These are phyloP conservation scores for Drosophila simulans DNA, from an alignment of 1,140 invertebrate genomes.

Conservation along the genomic window DNA sequence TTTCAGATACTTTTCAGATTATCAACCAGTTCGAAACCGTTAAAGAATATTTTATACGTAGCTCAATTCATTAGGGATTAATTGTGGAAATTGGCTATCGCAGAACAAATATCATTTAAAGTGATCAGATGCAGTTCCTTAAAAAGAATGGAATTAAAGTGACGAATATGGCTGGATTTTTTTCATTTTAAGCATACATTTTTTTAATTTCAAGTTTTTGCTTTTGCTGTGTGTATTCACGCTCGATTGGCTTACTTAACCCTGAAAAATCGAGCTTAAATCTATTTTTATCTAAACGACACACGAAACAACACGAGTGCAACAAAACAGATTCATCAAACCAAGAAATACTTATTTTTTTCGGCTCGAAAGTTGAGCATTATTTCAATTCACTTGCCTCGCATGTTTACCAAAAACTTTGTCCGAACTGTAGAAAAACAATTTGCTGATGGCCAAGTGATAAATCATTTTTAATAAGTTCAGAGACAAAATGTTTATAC, in stretches of 20 bases:
- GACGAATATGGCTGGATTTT: conserved; percentile 9
- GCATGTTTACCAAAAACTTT: conserved; percentile 1
- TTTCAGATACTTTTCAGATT: conserved; percentile 50
- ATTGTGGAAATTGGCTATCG: conserved; percentile 44
- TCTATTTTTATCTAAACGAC: conserved; percentile 51
- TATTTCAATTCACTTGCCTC: conserved; percentile 27
- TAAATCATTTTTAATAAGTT: conserved; percentile 37
- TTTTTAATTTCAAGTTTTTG: background rate
- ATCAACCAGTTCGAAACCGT: conserved; percentile 39
- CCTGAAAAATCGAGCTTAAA: conserved; percentile 52
- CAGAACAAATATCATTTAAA: conserved; percentile 6
- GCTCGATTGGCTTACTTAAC: conserved; percentile 59
- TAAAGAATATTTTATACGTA: conserved; percentile 32
- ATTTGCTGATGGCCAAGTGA: conserved; percentile 27
- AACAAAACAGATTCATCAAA: conserved; percentile 27
- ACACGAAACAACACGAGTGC: conserved; percentile 7
- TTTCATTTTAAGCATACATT: background rate
- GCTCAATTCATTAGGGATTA: conserved; percentile 36
- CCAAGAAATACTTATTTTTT: conserved; percentile 11
- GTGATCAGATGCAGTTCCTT: too few species aligned
- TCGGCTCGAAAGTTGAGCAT: conserved; percentile 27
- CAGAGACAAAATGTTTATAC: background rate
- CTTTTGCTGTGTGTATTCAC: conserved; percentile 21
- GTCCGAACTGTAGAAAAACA: background rate
- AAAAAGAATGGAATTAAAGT: conserved; percentile 9